Conservation (phyloP, 2,888 invertebrate species). For the Allolobophora icterica region DNA sequence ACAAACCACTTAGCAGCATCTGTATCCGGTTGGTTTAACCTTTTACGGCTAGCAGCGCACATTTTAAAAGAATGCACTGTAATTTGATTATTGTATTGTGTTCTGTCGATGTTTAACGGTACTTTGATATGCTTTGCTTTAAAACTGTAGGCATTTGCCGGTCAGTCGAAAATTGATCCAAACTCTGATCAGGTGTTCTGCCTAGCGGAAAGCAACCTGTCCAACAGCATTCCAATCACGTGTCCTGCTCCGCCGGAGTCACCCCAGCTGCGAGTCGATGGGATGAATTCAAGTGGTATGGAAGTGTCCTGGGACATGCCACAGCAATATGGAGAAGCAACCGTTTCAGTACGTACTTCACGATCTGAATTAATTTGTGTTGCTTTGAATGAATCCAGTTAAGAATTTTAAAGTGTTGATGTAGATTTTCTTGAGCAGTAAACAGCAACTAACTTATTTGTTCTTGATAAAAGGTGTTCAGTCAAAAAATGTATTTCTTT, state of each 20-base stretch:
- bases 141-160: constrained; percentile 34
- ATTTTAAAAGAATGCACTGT: too few relatives aligned
- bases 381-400: background rate
- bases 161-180: constrained; percentile 42
- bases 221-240: constrained; percentile 61
- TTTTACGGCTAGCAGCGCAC: too few relatives aligned
- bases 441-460: constrained; percentile 40
- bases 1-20: too few relatives aligned
- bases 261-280: constrained; percentile 62
- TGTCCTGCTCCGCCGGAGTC: constrained; percentile 62
- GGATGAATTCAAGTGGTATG: constrained; percentile 62
- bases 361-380: background rate
- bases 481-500: constrained; percentile 62
- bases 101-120: background rate
- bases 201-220: constrained; percentile 59
- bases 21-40: too few relatives aligned
- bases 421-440: background rate
- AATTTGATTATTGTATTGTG: background rate
- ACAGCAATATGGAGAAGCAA: constrained; percentile 63
- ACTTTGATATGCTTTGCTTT: background rate
- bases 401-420: background rate
- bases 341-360: constrained; percentile 61
- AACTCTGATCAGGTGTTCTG: constrained; percentile 58
- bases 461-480: background rate
- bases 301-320: constrained; percentile 64